Base-by-base conservation (phyloP, 2,113 vertebrate species). In the Sander lucioperca region DNA sequence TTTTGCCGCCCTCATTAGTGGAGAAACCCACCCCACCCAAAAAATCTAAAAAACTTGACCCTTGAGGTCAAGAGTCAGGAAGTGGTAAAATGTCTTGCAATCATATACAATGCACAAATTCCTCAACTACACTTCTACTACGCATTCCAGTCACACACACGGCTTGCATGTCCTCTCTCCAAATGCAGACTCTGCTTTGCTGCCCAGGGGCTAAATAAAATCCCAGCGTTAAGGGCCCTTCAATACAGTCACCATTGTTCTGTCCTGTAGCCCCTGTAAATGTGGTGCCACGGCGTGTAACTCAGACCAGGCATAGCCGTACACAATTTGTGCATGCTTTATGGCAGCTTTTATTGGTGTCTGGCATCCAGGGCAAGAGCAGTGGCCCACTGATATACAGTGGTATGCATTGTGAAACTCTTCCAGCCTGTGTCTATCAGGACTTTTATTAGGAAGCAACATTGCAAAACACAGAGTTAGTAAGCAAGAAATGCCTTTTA, bases 161-260 rank as follows among this genome's bases (percentile, higher is more conserved):
- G 58, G 67, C 13, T 21, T 43, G n/a, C 72, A 51, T 64, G 57
- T 27, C 69, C 56, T 27, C 61, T 59, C 59, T 56, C 54, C 19
- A 58, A 80, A 62, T 75, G n/a, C 61, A 86, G 79, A 87, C 67
- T 72, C 78, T 77, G 66, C 78, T 74, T 64, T 61, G 67, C 53
- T 2, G 85, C 87, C 79, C 84, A 56, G 75, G 89, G 88, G 89
- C 50, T 75, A 80, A 79, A 90, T 91, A 83, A 93, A 90, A 77
- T 5, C 43, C 23, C 62, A 43, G 18, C 61, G 11, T 69, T 83
- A 63, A 69, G 85, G 74, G 70, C 73, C 75, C 84, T 79, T 67
- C 69, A 69, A 89, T 90, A 90, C 79, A 89, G 89, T 78, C 77
- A 1, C 78, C 77, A 86, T 91, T 92, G 90, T 94, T 90, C 66